Base-by-base conservation (phyloP, 2,113 vertebrate species). In the Ranitomeya imitator region DNA sequence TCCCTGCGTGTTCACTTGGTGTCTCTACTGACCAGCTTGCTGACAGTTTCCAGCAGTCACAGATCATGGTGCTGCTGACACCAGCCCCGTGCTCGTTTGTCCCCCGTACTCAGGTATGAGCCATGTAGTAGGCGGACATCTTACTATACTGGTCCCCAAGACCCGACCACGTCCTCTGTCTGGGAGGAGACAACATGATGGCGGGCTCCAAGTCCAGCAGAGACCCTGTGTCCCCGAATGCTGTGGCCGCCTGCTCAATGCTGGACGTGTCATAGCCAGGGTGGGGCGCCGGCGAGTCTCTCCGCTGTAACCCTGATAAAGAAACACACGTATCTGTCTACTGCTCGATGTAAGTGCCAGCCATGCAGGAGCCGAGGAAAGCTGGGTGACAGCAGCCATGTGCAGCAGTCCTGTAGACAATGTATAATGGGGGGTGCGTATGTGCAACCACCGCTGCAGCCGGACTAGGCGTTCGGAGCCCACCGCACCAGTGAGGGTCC, bases 121-220 rank as follows among this genome's bases (percentile, higher is more conserved):
- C 26, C 26, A 31, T 31, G 26, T 31, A 31, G 26, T 31, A 31
- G 26, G 26, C 26, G 26, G 26, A 31, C 26, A 31, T 31, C 26
- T 31, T 31, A 31, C 26, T 31, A 31, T 31, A 92, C 61, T 90
- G 4, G n/a, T 88, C 88, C 89, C 78, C 91, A 88, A 86, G 91
- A 74, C 93, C 91, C 16, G 90, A 89, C 90, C 86, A 94, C 91
- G 93, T 93, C 84, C 92, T 94, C 91, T 97, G 97, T 45, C 91
- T 94, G 19, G 97, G 97, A 0, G 97, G 97, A 9, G 97, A 97
- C 88, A 98, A 93, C 86, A 97, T 86, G 60, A 98, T 92, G 21
- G 96, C 97, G 21, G 97, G 94, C 83, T 95, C 91, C 74, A 94
- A 93, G 19, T 91, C 0, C 6, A 85, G 90, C 7, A 92, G 90